Conservation (phyloP, 1,140 invertebrate genomes). For the Drosophila sucinea region DNA sequence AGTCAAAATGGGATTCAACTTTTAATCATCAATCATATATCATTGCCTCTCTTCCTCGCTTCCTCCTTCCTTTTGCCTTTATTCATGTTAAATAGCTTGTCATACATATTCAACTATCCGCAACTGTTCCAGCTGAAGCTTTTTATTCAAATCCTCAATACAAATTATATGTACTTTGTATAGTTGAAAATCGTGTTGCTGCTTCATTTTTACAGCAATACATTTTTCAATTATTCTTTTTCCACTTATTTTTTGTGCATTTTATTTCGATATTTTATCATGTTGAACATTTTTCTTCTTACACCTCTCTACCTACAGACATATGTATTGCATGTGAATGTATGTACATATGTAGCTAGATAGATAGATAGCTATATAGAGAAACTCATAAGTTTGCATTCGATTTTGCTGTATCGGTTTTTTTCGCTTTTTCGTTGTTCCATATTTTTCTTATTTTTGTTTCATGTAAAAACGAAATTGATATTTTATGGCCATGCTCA, state of each 20-base stretch:
- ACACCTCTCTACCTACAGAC: conserved; percentile 25
- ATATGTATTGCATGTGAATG: neutral
- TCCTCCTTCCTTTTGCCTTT: neutral
- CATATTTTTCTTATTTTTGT: conserved; percentile 51
- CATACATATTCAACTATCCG: conserved; percentile 35
- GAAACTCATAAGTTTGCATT: conserved; percentile 75
- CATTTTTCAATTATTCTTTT: conserved; percentile 71
- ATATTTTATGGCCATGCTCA: conserved; percentile 79
- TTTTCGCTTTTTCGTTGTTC: neutral
- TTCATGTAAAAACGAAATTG: conserved; percentile 67
- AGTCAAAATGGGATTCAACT: neutral
- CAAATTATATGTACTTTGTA: conserved; percentile 54
- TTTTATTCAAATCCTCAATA: conserved; percentile 32
- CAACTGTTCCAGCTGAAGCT: conserved; percentile 8
- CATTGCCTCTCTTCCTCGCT: neutral
- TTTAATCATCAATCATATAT: neutral
- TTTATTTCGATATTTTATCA: conserved; percentile 71
- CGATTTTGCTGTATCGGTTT: conserved; percentile 65
- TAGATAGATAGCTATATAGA: neutral
- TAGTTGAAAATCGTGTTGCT: conserved; percentile 37
- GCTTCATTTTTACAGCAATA: conserved; percentile 66
- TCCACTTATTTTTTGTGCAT: conserved; percentile 29
- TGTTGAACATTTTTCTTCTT: conserved; percentile 30
- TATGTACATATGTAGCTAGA: neutral
- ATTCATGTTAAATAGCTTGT: conserved; percentile 35